Evolutionary conservation across 2,888 invertebrate genomes (phyloP).

Genomic region (Byasa hedistus): DNA sequence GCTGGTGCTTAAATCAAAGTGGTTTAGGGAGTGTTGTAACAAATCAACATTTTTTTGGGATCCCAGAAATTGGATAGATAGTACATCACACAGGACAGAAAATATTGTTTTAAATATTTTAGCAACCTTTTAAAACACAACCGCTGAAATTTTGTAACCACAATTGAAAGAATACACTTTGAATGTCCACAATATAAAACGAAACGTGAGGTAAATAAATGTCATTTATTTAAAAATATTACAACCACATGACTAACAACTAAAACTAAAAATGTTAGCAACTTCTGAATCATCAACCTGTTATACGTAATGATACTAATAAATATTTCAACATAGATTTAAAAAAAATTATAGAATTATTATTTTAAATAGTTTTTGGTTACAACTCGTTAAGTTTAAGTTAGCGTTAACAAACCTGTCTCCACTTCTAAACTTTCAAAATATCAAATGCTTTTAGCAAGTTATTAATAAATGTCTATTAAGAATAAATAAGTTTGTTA

Average conservation of each 20-base stretch:
- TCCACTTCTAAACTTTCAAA: neutral
- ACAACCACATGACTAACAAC: neutral
- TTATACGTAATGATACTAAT: neutral
- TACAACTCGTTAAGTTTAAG: slow-evolving; percentile 1
- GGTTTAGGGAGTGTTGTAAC: neutral
- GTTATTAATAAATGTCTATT: neutral
- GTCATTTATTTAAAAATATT: neutral
- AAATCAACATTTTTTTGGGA: slow-evolving; percentile 9
- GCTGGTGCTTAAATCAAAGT: slow-evolving; percentile 8
- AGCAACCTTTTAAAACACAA: no score
- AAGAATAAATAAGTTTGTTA: neutral
- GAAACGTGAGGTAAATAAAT: neutral
- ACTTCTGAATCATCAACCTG: neutral
- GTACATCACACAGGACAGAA: no score
- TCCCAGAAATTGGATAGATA: no score
- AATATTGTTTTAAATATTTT: no score
- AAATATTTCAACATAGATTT: neutral
- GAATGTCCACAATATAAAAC: neutral
- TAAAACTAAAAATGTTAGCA: neutral
- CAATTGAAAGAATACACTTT: no score
- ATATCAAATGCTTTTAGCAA: slow-evolving; percentile 5
- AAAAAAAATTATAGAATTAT: neutral
- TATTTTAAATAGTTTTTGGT: no score
- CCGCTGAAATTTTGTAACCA: no score
- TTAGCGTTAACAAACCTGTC: slow-evolving; percentile 2